phyloP scores from a whole-genome alignment of 23 tunicate genomes.

The Diplosoma virens region DNA sequence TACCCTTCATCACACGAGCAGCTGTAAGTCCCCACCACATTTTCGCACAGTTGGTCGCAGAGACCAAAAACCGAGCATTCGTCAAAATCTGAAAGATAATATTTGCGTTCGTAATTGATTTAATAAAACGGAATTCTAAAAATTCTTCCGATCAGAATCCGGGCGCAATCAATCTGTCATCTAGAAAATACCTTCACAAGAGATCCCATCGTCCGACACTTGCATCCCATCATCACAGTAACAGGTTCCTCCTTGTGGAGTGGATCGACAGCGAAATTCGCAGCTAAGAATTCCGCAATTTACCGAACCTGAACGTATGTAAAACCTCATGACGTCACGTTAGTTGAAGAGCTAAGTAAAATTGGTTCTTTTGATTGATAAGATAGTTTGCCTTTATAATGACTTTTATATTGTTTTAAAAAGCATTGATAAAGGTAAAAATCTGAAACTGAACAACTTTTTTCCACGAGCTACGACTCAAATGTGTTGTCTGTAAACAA shows the following conservation, averaged over 20 bases:
- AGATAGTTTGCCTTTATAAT: too few species aligned
- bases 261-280: conserved; percentile 40
- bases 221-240: conserved; percentile 67
- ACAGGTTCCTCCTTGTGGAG: conserved; percentile 71
- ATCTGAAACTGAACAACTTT: too few species aligned
- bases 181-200: conserved; percentile 67
- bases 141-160: neutral
- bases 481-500: too few species aligned
- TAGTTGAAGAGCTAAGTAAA: neutral
- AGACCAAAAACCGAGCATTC: conserved; percentile 69
- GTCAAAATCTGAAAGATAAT: conserved; percentile 65
- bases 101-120: neutral
- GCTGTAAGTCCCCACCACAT: conserved; percentile 50
- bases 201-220: conserved; percentile 59
- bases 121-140: neutral
- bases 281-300: conserved; percentile 78
- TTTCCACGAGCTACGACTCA: too few species aligned
- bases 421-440: too few species aligned
- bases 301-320: conserved; percentile 35
- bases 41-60: conserved; percentile 76
- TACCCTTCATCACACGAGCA: conserved; percentile 72
- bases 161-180: neutral
- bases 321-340: neutral
- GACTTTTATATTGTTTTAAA: too few species aligned
- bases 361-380: too few species aligned